Conservation (phyloP, 2,797 vertebrate genomes). For the Paguma larvata region DNA sequence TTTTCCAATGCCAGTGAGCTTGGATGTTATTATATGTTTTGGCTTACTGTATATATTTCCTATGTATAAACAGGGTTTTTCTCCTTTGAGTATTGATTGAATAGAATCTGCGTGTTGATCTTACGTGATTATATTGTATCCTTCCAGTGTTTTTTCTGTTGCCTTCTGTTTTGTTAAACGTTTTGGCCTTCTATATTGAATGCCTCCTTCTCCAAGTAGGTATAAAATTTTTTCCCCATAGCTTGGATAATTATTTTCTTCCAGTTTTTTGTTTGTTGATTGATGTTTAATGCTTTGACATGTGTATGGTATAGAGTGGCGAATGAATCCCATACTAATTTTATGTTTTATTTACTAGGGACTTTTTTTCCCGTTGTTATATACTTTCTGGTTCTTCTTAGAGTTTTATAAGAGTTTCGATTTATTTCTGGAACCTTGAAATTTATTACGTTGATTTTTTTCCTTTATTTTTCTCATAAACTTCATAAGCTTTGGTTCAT, state of each 20-base stretch:
- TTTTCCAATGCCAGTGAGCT: background rate
- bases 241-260: background rate
- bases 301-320: background rate
- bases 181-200: background rate
- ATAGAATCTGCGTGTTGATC: background rate
- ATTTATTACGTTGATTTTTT: background rate
- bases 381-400: slow-evolving; percentile 4
- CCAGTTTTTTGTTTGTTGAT: background rate
- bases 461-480: slow-evolving; percentile 3
- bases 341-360: background rate
- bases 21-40: background rate
- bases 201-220: background rate
- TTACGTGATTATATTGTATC: background rate
- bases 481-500: background rate
- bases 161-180: background rate
- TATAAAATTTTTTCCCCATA: background rate
- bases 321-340: background rate
- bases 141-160: background rate
- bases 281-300: background rate
- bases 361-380: background rate
- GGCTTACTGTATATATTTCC: background rate
- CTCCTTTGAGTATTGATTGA: background rate
- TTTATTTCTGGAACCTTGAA: slow-evolving; percentile 38
- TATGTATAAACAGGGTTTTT: background rate
- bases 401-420: slow-evolving; percentile 14